A percentile compares a stretch with the other conserved stretches of the same genome.
Conservation (phyloP, 2,797 vertebrate genomes). For the Coregonus suidteri region DNA sequence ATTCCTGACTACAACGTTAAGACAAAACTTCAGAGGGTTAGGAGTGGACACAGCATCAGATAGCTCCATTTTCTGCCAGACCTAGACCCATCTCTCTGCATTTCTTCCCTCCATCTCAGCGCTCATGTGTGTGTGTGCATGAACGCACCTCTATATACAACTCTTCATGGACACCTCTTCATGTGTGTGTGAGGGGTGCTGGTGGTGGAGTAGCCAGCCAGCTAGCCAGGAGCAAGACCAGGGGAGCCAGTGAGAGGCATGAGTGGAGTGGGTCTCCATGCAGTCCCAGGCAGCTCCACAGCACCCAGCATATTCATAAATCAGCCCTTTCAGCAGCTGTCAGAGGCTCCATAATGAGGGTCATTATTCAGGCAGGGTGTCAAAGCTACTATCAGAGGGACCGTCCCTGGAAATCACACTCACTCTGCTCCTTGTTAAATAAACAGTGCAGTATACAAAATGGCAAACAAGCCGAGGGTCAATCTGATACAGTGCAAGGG, state of each 20-base stretch:
- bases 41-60: neutral
- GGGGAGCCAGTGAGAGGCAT: neutral
- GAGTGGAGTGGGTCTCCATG: neutral
- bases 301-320: constrained; percentile 98
- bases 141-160: neutral
- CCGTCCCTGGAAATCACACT: constrained; percentile 96
- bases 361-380: constrained; percentile 99
- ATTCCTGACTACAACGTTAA: neutral
- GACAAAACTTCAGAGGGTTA: neutral
- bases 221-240: neutral
- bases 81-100: neutral
- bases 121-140: neutral
- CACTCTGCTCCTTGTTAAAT: constrained; percentile 99
- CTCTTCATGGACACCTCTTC: neutral
- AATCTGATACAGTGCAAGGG: constrained; percentile 96
- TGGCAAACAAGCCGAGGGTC: constrained; percentile 99
- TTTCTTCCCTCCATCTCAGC: neutral
- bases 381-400: constrained; percentile 99
- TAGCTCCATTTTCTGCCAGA: neutral
- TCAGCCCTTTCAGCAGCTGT: constrained; percentile 99
- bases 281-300: constrained; percentile 51
- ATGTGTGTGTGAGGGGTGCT: neutral
- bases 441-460: constrained; percentile 99
- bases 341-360: constrained; percentile 99
- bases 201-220: neutral